Base-by-base conservation (phyloP, 2,113 vertebrate species). In the Notechis scutatus region DNA sequence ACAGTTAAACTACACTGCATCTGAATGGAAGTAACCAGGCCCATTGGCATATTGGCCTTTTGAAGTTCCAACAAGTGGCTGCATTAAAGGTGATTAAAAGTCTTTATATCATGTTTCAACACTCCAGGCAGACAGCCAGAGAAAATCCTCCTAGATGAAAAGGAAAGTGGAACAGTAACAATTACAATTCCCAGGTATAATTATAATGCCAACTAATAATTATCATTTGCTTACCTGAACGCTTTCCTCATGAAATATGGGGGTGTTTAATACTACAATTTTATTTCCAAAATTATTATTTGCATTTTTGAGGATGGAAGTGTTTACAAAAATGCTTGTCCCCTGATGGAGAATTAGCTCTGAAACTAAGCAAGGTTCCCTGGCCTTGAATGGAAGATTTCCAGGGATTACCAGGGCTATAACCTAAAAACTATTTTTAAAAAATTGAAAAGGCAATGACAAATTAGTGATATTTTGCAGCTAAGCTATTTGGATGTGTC, bases 101-200 rank as follows among this genome's bases (percentile, higher is more conserved):
- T 91, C 8, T 91, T 3, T 50, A 88, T 39, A 39, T 87, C 88
- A 74, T 69, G 55, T 90, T 81, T 95, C 94, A 59, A 95, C 91
- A 21, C 1, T 21, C 47, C 96, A 95, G 93, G 92, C 24, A 94
- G 1, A 21, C 14, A 94, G 94, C 93, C 96, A 96, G 87, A 11
- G 87, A 56, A 92, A 89, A 21, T 59, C 93, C 91, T 39, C 90
- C 56, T 87, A 15, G 42, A 88, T 86, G 90, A 93, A 55, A 93
- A 94, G 87, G 89, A 94, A 93, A 92, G 93, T 92, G 88, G 54
- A 95, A 85, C 56, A 42, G 15, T 39, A 81, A 81, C 34, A 81
- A 39, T 81, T 81, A 39, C 18, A 81, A 9, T 81, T 81, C 34
- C 69, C 47, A 81, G 34, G 69, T 81, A 39, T 81, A 21, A 81